A percentile compares a stretch with the other conserved stretches of the same genome.
These are phyloP conservation scores for Chroicocephalus ridibundus DNA, from an alignment of 2,113 vertebrate genomes.

Conservation along the genomic window DNA sequence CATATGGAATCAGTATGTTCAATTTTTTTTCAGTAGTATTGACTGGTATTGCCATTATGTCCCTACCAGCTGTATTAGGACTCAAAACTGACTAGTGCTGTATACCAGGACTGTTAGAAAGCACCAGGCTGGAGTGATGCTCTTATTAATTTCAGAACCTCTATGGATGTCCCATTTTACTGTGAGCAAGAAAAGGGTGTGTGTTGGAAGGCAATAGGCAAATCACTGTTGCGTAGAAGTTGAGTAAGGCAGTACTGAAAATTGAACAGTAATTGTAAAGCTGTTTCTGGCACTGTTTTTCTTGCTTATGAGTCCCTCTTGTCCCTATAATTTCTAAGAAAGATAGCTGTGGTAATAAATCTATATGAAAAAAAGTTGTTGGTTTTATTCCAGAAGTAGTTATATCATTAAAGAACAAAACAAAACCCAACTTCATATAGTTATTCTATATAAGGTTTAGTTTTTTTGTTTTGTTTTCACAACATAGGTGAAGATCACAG, in stretches of 20 bases:
- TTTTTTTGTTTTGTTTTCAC: background rate
- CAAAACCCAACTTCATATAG: background rate
- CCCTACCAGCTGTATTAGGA: background rate
- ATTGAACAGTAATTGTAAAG: background rate
- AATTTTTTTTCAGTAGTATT: background rate
- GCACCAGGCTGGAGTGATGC: background rate
- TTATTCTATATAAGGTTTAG: background rate
- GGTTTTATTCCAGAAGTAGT: background rate
- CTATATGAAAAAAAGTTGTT: background rate
- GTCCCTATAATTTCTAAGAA: background rate
- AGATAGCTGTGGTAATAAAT: background rate
- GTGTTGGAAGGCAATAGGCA: background rate
- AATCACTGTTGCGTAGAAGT: background rate
- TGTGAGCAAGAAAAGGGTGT: background rate
- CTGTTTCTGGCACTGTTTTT: background rate
- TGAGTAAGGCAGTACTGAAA: background rate
- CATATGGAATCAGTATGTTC: background rate
- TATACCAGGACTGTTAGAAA: background rate
- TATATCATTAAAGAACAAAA: background rate
- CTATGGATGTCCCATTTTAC: background rate
- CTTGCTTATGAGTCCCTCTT: background rate
- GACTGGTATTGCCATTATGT: background rate
- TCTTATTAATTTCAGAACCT: background rate
- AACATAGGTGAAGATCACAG: background rate
- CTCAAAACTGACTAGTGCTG: background rate